phyloP scores from a whole-genome alignment of 2,888 invertebrate species.

The Dryobota labecula region DNA sequence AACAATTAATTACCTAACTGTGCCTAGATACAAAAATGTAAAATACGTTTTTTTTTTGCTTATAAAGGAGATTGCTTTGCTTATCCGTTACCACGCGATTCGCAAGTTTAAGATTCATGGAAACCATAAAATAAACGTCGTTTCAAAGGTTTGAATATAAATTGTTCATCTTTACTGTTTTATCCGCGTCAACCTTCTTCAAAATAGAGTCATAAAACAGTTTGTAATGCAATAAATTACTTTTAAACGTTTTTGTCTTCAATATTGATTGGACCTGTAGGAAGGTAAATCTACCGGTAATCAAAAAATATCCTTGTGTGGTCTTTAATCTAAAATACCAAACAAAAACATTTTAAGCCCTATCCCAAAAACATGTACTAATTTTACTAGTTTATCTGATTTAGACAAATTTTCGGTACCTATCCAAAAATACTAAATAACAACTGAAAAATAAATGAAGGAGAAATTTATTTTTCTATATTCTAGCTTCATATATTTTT shows the following conservation, averaged over 20 bases:
- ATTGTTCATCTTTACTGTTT: conserved; percentile 50
- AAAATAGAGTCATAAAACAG: conserved; percentile 54
- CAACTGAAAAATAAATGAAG: too few relatives aligned
- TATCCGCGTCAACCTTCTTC: conserved; percentile 37
- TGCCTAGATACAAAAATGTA: conserved; percentile 30
- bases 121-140: conserved; percentile 54
- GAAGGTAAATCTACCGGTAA: too few relatives aligned
- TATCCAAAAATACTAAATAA: too few relatives aligned
- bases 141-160: conserved; percentile 58
- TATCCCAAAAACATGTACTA: background rate
- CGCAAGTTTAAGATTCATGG: conserved; percentile 52
- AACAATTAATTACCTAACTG: background rate
- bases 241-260: conserved; percentile 21
- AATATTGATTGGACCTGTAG: conserved; percentile 1
- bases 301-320: background rate
- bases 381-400: background rate
- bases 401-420: too few relatives aligned
- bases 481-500: too few relatives aligned
- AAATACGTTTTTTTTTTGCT: conserved; percentile 34
- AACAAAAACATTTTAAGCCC: background rate
- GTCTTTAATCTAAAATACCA: background rate
- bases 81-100: conserved; percentile 18
- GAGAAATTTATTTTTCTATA: too few relatives aligned
- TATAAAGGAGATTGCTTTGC: conserved; percentile 35
- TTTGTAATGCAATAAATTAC: conserved; percentile 47